Percentiles rank a stretch among this genome's conserved stretches.
phyloP scores from a whole-genome alignment of 2,888 invertebrate species.

The Cryptophagus acutangulus region DNA sequence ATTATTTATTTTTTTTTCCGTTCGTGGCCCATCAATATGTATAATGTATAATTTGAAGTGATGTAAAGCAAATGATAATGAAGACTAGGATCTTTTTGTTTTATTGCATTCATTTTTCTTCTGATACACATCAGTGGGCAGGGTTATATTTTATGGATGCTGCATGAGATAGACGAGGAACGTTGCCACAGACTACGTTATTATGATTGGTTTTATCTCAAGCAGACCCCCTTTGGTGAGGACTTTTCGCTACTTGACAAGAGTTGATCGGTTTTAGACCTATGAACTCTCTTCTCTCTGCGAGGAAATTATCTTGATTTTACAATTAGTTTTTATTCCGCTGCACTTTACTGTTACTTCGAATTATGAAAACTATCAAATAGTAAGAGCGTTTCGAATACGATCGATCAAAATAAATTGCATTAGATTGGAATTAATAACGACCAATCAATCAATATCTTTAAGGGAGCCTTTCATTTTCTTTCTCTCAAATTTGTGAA shows the following conservation, averaged over 20 bases:
- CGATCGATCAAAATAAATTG: too few relatives aligned
- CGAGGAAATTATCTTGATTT: slow-evolving; percentile 19
- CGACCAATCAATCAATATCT: too few relatives aligned
- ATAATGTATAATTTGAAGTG: slow-evolving; percentile 19
- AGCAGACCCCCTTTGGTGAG: slow-evolving; percentile 24
- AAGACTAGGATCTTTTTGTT: slow-evolving; percentile 17
- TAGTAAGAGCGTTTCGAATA: too few relatives aligned
- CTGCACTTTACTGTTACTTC: too few relatives aligned
- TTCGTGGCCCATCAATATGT: slow-evolving; percentile 1
- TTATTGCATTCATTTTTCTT: slow-evolving; percentile 22
- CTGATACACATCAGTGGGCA: slow-evolving; percentile 17
- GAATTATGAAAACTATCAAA: too few relatives aligned
- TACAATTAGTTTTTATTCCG: too few relatives aligned
- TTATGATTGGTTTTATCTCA: slow-evolving; percentile 21
- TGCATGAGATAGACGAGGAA: slow-evolving; percentile 8
- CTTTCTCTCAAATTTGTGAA: too few relatives aligned
- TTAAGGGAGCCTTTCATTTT: too few relatives aligned
- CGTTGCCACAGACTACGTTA: slow-evolving; percentile 14
- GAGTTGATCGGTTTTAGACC: slow-evolving; percentile 27
- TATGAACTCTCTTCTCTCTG: slow-evolving; percentile 20
- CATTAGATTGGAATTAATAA: too few relatives aligned
- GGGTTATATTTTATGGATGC: slow-evolving; percentile 14
- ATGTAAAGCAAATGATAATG: slow-evolving; percentile 23
- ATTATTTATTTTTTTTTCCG: slow-evolving; percentile 10
- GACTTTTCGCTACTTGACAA: slow-evolving; percentile 31